A percentile compares a stretch with the other conserved stretches of the same genome.
Conservation (phyloP, 2,113 vertebrate species). For the Desmodus rotundus region DNA sequence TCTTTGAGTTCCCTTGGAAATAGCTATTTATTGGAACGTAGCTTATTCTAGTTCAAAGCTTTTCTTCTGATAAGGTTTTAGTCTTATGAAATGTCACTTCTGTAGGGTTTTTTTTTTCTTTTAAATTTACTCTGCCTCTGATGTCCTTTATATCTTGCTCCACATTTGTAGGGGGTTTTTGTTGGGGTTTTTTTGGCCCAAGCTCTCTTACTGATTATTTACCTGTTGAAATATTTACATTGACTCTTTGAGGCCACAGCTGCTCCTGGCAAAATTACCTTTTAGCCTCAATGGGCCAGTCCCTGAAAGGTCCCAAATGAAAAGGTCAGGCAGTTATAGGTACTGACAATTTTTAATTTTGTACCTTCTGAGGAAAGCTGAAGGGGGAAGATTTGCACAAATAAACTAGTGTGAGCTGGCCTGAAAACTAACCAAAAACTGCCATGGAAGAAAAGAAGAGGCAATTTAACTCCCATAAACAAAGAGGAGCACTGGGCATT, state of each 20-base stretch:
- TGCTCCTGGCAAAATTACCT: slow-evolving; percentile 67
- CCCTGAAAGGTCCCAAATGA: slow-evolving; percentile 71
- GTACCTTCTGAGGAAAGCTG: slow-evolving; percentile 71
- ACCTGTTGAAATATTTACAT: slow-evolving; percentile 75
- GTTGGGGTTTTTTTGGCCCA: slow-evolving; percentile 34
- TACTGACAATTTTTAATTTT: slow-evolving; percentile 80
- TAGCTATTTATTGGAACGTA: neutral
- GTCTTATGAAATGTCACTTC: slow-evolving; percentile 38
- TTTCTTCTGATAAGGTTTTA: slow-evolving; percentile 43
- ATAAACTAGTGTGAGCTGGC: slow-evolving; percentile 72
- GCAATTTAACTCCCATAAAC: slow-evolving; percentile 73
- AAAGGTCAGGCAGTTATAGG: slow-evolving; percentile 74
- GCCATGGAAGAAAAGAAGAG: slow-evolving; percentile 67
- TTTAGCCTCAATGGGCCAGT: slow-evolving; percentile 35
- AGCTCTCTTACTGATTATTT: slow-evolving; percentile 68
- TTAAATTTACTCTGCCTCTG: slow-evolving; percentile 50
- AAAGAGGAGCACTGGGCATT: slow-evolving; percentile 52
- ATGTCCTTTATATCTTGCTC: slow-evolving; percentile 47
- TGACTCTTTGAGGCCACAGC: slow-evolving; percentile 53
- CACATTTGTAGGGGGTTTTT: neutral
- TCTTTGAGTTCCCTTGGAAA: neutral
- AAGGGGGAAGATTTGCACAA: slow-evolving; percentile 68
- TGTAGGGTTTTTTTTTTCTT: slow-evolving; percentile 59
- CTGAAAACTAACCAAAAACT: slow-evolving; percentile 56
- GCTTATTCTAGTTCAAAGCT: slow-evolving; percentile 23